These are phyloP conservation scores for Morpho achilles DNA, from an alignment of 2,888 invertebrate genomes.

Conservation along the genomic window DNA sequence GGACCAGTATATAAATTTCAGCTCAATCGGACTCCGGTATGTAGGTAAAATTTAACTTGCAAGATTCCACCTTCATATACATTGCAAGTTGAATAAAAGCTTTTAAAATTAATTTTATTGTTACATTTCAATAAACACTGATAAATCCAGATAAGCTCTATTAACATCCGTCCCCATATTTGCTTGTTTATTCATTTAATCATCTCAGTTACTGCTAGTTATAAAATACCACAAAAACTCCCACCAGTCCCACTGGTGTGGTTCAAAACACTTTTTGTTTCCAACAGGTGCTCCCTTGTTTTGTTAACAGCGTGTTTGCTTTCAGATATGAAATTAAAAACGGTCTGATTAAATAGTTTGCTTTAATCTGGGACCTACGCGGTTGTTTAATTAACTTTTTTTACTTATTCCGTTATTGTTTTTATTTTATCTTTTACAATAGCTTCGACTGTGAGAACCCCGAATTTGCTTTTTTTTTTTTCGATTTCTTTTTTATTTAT, in stretches of 20 bases:
- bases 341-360: constrained; percentile 44
- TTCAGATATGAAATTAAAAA: constrained; percentile 50
- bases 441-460: not conserved
- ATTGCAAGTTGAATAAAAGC: no score
- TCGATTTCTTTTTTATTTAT: no score
- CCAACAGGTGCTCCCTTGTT: constrained; percentile 42
- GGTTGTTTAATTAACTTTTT: constrained; percentile 14
- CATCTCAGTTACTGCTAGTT: not conserved
- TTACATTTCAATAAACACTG: not conserved
- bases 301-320: constrained; percentile 39
- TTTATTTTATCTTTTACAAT: constrained; percentile 1
- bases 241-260: constrained; percentile 7
- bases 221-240: constrained; percentile 18
- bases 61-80: no score
- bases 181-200: no score
- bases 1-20: no score
- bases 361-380: constrained; percentile 13
- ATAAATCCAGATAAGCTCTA: not conserved
- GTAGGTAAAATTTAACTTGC: no score
- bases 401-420: not conserved
- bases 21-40: no score
- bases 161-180: no score
- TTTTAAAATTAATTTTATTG: no score
- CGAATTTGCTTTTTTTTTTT: no score
- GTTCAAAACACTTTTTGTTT: constrained; percentile 38